These are phyloP conservation scores for Lycopodina hypogea DNA, from an alignment of 37 sponge, comb jelly and placozoan genomes.

Conservation along the genomic window DNA sequence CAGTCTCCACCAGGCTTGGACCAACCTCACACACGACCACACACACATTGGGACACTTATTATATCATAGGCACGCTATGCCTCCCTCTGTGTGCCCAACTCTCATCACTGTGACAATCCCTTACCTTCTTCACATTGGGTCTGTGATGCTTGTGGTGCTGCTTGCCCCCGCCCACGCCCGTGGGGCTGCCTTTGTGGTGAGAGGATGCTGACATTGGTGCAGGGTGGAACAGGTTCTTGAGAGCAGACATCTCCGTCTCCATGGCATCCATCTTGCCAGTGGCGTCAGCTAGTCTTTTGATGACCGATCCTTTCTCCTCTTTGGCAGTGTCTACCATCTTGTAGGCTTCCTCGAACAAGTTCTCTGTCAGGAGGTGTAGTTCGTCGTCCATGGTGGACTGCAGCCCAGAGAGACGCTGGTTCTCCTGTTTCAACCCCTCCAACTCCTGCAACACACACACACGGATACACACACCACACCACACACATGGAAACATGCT, in stretches of 20 bases:
- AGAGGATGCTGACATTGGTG: not conserved
- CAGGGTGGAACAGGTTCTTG: conserved; percentile 37
- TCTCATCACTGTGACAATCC: not conserved
- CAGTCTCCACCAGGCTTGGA: too few species aligned
- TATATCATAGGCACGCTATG: too few species aligned
- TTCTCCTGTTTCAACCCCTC: conserved; percentile 46
- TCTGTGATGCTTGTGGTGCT: conserved; percentile 22
- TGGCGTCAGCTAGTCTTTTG: conserved; percentile 66
- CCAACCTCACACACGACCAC: too few species aligned
- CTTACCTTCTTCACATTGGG: conserved; percentile 29
- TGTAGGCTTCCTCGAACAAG: conserved; percentile 71
- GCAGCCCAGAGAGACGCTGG: conserved; percentile 5
- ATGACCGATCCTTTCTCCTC: conserved; percentile 50
- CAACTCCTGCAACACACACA: conserved; percentile 28
- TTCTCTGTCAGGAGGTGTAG: conserved; percentile 59
- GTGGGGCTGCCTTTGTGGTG: not conserved
- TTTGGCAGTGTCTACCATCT: conserved; percentile 79
- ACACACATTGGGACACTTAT: too few species aligned
- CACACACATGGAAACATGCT: not conserved
- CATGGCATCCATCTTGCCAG: conserved; percentile 72
- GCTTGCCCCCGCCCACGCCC: not conserved
- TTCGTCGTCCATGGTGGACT: conserved; percentile 58
- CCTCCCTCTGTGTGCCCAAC: too few species aligned
- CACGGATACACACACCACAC: too few species aligned
- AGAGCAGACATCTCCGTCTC: conserved; percentile 59